phyloP scores from a whole-genome alignment of 2,888 invertebrate genomes.

The Polyploca ridens region DNA sequence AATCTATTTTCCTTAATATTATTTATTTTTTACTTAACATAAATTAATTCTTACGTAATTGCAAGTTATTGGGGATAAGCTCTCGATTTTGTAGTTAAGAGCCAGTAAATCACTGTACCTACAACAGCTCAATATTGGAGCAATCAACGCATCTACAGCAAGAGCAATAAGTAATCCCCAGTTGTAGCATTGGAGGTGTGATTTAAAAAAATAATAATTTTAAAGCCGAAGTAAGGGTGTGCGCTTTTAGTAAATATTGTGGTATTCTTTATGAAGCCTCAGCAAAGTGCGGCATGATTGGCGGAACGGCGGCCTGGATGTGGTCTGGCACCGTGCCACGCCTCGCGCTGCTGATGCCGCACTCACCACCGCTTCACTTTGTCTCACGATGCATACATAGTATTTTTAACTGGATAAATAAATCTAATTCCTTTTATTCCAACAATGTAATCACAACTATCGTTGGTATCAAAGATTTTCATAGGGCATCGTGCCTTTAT shows the following conservation, averaged over 20 bases:
- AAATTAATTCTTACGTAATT: too few relatives aligned
- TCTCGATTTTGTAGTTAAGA: not conserved
- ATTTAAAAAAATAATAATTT: not conserved
- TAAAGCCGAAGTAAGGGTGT: conserved; percentile 20
- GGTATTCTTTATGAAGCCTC: conserved; percentile 29
- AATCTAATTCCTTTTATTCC: not conserved
- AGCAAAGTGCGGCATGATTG: conserved; percentile 46
- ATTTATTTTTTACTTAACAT: too few relatives aligned
- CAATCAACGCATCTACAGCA: not conserved
- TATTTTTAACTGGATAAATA: not conserved
- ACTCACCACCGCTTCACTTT: conserved; percentile 37
- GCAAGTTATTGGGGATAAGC: too few relatives aligned
- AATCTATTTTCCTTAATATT: too few relatives aligned
- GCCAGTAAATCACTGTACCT: not conserved
- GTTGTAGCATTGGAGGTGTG: not conserved
- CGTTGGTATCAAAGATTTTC: too few relatives aligned
- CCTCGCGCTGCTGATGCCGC: conserved; percentile 45
- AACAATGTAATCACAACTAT: not conserved
- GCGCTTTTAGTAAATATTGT: conserved; percentile 33
- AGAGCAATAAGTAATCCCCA: not conserved
- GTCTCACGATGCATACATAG: conserved; percentile 31
- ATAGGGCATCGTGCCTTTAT: too few relatives aligned
- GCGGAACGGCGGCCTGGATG: conserved; percentile 41
- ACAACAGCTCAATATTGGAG: not conserved
- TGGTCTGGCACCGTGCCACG: conserved; percentile 64